Evolutionary conservation across 2,797 vertebrate genomes (phyloP), one percentile per base, ranked within the genome.

Genomic region (Darevskia mixta): DNA sequence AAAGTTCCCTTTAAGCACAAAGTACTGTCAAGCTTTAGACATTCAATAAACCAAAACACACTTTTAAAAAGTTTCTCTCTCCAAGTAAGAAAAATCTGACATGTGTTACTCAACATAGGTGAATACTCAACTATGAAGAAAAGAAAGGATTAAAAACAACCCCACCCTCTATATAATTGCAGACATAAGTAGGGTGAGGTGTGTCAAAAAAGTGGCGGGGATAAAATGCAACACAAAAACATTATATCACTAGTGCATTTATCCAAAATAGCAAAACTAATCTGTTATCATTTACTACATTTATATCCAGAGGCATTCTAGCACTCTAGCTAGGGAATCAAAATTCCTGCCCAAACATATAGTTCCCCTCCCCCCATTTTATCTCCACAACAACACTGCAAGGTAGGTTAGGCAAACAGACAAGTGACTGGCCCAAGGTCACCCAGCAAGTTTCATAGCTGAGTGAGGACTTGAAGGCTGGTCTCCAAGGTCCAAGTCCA

Each of bases 11-110:
- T n/a, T 1, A 0, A 17, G 0, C 29, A 43, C 67, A 66, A 83
- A 82, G 0, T 23, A 41, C 17, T 2, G 72, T 27, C 58, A 18
- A 1, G 5, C 27, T 7, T 67, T 38, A 61, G 43, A 82, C 73
- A 35, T 41, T 3, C 0, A 78, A 23, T 82, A 82, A 2, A 2
- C 35, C n/a, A 0, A 4, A n/a, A 0, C 2, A 0, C 1, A 38
- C 23, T n/a, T 72, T 82, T 29, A 13, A 55, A 20, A 66, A 87
- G 58, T 45, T 82, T 27, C 85, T 18, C 5, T 29, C 61, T 27
- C 35, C 86, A 85, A 64, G 86, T 89, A 91, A 94, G 89, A 91
- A 1, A 82, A 18, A 91, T 82, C 82, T 89, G 66, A 61, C 83
- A 86, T 79, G 69, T 11, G 49, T 72, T 66, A 23, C 20, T 55